phyloP scores from a whole-genome alignment of 2,888 invertebrate genomes.

The Idaea straminata region DNA sequence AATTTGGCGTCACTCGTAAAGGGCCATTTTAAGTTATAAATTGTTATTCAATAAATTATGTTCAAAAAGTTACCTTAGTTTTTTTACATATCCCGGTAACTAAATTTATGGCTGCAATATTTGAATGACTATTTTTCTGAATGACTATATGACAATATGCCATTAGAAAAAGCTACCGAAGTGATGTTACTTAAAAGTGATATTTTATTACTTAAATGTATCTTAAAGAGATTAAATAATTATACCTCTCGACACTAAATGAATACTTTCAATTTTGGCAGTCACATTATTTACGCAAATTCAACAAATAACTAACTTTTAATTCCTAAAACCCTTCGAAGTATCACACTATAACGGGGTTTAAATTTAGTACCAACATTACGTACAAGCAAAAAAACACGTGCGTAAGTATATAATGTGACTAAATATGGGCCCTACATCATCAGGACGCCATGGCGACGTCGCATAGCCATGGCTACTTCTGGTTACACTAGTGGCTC shows the following conservation, averaged over 20 bases:
- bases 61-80: neutral
- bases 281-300: slow-evolving; percentile 52
- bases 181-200: neutral
- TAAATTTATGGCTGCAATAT: slow-evolving; percentile 8
- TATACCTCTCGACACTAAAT: slow-evolving; percentile 47
- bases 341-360: neutral
- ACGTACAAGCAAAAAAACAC: slow-evolving; percentile 1
- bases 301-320: neutral
- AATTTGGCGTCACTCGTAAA: neutral
- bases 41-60: slow-evolving; percentile 17
- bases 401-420: slow-evolving; percentile 47
- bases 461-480: too few species aligned
- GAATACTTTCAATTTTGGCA: slow-evolving; percentile 71
- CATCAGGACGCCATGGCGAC: slow-evolving; percentile 14
- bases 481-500: too few species aligned
- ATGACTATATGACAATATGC: neutral
- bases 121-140: neutral
- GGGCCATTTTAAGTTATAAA: slow-evolving; percentile 8
- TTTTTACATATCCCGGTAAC: slow-evolving; percentile 11
- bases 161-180: neutral
- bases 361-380: neutral
- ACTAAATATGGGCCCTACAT: slow-evolving; percentile 41
- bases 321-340: neutral
- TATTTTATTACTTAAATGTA: neutral
- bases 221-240: neutral